Percentiles rank a stretch among this genome's conserved stretches.
Conservation (phyloP, 2,888 invertebrate genomes). For the Oligia strigilis region DNA sequence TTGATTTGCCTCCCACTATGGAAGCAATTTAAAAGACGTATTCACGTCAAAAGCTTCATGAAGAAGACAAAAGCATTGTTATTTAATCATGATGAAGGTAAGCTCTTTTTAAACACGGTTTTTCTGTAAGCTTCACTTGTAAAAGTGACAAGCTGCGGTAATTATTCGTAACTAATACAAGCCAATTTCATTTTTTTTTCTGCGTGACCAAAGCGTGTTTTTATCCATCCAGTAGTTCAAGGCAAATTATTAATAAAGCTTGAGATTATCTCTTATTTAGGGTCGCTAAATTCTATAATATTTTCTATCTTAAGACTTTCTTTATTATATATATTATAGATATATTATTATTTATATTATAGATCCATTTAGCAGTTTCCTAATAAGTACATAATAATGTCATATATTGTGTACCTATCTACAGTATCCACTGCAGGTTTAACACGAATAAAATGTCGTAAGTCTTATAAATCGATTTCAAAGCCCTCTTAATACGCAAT, state of each 20-base stretch:
- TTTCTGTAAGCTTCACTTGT: neutral
- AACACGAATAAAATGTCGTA: neutral
- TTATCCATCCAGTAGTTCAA: neutral
- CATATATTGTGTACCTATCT: neutral
- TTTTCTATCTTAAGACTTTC: neutral
- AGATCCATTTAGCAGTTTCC: neutral
- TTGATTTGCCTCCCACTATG: no score
- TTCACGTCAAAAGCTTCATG: neutral
- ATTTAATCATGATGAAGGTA: neutral
- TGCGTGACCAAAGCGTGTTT: neutral
- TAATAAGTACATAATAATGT: neutral
- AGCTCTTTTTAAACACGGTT: neutral
- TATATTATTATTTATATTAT: no score
- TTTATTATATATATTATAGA: no score
- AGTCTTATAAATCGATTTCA: slow-evolving; percentile 8
- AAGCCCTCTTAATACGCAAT: slow-evolving; percentile 22
- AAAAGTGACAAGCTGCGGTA: no score
- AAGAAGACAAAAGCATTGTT: neutral
- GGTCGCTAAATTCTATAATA: no score
- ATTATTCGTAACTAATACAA: no score
- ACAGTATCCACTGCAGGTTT: neutral
- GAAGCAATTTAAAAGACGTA: no score
- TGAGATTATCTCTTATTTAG: neutral
- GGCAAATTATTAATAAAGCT: no score
- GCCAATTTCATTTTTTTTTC: neutral